Percentiles rank a stretch among this genome's conserved stretches.
Conservation (phyloP, 2,888 invertebrate species). For the Torymus aiolomorphi region DNA sequence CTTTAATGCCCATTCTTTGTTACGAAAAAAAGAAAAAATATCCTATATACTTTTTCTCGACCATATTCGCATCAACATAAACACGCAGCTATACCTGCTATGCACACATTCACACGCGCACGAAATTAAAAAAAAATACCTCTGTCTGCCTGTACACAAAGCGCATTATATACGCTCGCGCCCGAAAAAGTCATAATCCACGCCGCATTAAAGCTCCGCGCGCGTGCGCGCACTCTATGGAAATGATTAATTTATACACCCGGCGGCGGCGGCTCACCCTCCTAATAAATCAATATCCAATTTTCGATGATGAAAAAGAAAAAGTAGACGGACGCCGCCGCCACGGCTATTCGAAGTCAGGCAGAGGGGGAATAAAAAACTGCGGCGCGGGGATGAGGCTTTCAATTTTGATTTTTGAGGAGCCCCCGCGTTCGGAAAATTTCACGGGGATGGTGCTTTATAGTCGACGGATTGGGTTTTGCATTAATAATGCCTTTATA, state of each 20-base stretch:
- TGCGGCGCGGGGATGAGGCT: background rate
- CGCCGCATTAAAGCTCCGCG: conserved; percentile 27
- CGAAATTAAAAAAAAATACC: background rate
- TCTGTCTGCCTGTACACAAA: background rate
- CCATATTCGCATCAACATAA: conserved; percentile 12
- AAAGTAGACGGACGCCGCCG: background rate
- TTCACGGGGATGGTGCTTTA: conserved; percentile 63
- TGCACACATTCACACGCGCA: background rate
- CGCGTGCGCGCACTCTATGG: background rate
- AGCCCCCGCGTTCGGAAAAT: conserved; percentile 65
- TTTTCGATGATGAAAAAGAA: conserved; percentile 36
- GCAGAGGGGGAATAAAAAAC: background rate
- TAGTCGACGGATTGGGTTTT: conserved; percentile 68
- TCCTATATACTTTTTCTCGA: conserved; percentile 7
- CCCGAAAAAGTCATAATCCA: conserved; percentile 36
- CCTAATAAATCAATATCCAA: conserved; percentile 48
- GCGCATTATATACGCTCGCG: background rate
- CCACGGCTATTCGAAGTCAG: background rate
- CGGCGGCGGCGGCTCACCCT: background rate
- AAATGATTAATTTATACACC: conserved; percentile 38
- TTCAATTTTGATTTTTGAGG: conserved; percentile 61
- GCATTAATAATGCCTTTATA: conserved; percentile 71
- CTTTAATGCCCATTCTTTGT: no score
- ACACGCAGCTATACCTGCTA: background rate
- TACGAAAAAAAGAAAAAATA: no score